phyloP scores from a whole-genome alignment of 2,113 vertebrate species.

The Coreoperca whiteheadi region DNA sequence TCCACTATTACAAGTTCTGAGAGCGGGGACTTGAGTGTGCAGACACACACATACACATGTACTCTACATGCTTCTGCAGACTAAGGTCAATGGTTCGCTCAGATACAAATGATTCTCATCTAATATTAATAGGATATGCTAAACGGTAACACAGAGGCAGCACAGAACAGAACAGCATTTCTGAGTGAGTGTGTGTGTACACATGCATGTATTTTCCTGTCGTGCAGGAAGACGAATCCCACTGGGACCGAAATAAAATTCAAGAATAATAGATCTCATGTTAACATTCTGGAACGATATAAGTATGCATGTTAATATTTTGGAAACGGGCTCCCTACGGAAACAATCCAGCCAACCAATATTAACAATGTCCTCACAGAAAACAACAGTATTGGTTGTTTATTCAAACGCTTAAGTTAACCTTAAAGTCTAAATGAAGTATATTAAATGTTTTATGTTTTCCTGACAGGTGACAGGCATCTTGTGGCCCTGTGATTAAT shows the following conservation, averaged over 20 bases:
- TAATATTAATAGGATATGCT: slow-evolving; percentile 85
- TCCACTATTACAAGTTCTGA: slow-evolving; percentile 24
- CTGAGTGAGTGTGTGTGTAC: slow-evolving; percentile 39
- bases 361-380: slow-evolving; percentile 4
- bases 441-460: neutral
- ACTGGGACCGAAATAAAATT: slow-evolving; percentile 43
- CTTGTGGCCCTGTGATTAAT: neutral
- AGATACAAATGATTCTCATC: slow-evolving; percentile 83
- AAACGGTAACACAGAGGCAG: slow-evolving; percentile 65
- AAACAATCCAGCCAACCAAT: slow-evolving; percentile 5
- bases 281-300: slow-evolving; percentile 40
- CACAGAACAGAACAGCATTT: slow-evolving; percentile 43
- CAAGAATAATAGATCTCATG: slow-evolving; percentile 42
- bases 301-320: slow-evolving; percentile 37
- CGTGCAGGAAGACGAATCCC: slow-evolving; percentile 24
- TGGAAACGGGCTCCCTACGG: slow-evolving; percentile 15
- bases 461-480: neutral
- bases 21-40: slow-evolving; percentile 15
- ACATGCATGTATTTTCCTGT: slow-evolving; percentile 33
- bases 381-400: neutral
- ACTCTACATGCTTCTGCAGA: slow-evolving; percentile 56
- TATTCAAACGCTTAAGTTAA: neutral
- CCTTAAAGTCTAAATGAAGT: neutral
- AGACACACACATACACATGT: slow-evolving; percentile 56
- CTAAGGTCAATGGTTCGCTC: slow-evolving; percentile 75